A percentile compares a stretch with the other conserved stretches of the same genome.
These are phyloP conservation scores for Diadegma fenestrale DNA, from an alignment of 2,888 invertebrate species.

Conservation along the genomic window DNA sequence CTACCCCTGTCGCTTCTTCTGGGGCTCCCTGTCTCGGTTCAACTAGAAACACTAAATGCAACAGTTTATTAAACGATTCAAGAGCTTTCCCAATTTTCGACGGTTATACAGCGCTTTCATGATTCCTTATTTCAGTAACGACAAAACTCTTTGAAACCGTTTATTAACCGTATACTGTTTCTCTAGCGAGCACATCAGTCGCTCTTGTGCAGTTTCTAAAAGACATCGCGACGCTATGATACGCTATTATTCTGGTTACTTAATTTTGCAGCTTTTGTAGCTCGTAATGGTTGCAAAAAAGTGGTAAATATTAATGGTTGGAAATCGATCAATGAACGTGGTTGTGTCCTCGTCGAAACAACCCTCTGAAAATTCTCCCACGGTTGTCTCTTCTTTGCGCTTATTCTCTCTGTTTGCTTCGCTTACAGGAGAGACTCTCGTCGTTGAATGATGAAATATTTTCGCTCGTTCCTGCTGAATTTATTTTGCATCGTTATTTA, in stretches of 20 bases:
- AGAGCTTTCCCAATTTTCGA: background rate
- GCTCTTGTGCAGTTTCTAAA: background rate
- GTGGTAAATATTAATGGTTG: background rate
- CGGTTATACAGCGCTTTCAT: slow-evolving; percentile 1
- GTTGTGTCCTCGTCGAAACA: background rate
- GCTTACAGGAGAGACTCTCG: slow-evolving; percentile 17
- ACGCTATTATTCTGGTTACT: background rate
- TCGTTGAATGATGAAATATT: slow-evolving; percentile 46
- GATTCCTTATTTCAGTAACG: slow-evolving; percentile 1
- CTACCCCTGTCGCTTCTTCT: background rate
- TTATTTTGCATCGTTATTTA: slow-evolving; percentile 46
- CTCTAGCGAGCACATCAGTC: background rate
- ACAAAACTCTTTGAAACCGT: slow-evolving; percentile 12
- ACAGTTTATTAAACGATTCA: slow-evolving; percentile 1
- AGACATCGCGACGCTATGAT: background rate
- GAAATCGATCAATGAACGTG: background rate
- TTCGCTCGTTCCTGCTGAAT: slow-evolving; percentile 23
- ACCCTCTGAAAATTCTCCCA: background rate
- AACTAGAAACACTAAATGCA: background rate
- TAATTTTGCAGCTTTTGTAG: background rate
- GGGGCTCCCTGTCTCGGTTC: background rate
- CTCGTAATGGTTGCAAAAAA: background rate
- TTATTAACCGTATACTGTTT: slow-evolving; percentile 7
- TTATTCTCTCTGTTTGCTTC: background rate
- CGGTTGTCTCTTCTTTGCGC: background rate